These are phyloP conservation scores for Pampus argenteus DNA, from an alignment of 2,797 vertebrate species.

Conservation along the genomic window DNA sequence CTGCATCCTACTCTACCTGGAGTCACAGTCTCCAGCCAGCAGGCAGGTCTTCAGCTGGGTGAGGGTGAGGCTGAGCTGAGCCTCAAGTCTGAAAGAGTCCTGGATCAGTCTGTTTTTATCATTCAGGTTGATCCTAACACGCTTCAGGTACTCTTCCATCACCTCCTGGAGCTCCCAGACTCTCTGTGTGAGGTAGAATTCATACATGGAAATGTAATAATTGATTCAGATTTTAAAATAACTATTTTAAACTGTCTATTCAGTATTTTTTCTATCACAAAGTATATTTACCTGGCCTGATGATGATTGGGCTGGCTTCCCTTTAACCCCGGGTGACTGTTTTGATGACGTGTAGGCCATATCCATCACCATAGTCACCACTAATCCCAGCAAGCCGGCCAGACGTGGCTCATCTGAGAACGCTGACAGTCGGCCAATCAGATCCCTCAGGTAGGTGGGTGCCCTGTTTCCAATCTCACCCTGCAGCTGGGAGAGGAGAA, in stretches of 20 bases:
- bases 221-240: too few species aligned
- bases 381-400: conserved; percentile 74
- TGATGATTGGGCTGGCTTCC: conserved; percentile 48
- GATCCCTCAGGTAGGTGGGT: conserved; percentile 78
- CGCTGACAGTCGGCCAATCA: conserved; percentile 73
- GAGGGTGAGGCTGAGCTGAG: conserved; percentile 76
- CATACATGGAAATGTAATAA: background rate
- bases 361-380: conserved; percentile 80
- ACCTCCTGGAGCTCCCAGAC: conserved; percentile 77
- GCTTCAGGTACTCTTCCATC: conserved; percentile 84
- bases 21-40: conserved; percentile 72
- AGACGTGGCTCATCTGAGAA: conserved; percentile 80
- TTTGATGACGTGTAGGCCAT: conserved; percentile 66
- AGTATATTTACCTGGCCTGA: conserved; percentile 64
- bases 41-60: conserved; percentile 80
- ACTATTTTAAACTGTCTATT: too few species aligned
- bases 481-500: conserved; percentile 61
- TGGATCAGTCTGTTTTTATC: conserved; percentile 67
- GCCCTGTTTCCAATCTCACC: conserved; percentile 64
- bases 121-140: conserved; percentile 74
- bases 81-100: conserved; percentile 76
- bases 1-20: conserved; percentile 55
- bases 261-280: background rate
- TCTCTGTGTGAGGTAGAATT: conserved; percentile 45
- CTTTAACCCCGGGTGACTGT: conserved; percentile 42